A percentile compares a stretch with the other conserved stretches of the same genome.
These are phyloP conservation scores for Nematostella vectensis DNA, from an alignment of 92 coral and sea anemone genomes.

Conservation along the genomic window DNA sequence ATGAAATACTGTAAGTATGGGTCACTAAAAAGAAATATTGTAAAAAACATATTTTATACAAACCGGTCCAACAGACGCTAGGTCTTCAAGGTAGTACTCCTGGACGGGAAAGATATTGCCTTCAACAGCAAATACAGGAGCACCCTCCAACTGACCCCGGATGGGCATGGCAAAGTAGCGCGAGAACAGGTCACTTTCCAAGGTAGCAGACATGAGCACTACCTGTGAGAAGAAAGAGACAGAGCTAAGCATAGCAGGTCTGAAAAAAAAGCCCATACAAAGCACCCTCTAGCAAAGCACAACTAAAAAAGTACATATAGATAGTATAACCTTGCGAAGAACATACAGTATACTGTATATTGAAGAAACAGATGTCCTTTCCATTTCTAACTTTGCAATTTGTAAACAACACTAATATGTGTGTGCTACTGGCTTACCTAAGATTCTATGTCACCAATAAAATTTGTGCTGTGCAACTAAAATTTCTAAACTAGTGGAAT, in stretches of 20 bases:
- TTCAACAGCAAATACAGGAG: constrained; percentile 87
- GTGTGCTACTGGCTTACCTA: too few relatives aligned
- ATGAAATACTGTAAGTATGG: too few relatives aligned
- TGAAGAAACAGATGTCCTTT: too few relatives aligned
- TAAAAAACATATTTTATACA: too few relatives aligned
- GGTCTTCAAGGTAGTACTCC: constrained; percentile 68
- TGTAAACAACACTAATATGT: too few relatives aligned
- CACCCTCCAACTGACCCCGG: constrained; percentile 85
- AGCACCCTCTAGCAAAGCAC: neutral
- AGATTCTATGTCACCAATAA: too few relatives aligned
- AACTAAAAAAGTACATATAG: neutral
- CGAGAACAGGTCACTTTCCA: constrained; percentile 92
- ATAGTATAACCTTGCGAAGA: too few relatives aligned
- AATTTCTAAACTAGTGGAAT: too few relatives aligned
- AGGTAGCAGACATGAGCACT: constrained; percentile 90
- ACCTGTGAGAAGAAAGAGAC: constrained; percentile 25
- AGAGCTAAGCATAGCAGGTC: neutral
- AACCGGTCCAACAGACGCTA: constrained; percentile 30
- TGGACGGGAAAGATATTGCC: constrained; percentile 75
- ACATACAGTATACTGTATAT: too few relatives aligned
- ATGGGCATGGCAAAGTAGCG: constrained; percentile 89
- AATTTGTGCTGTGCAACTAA: too few relatives aligned
- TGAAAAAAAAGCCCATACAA: neutral
- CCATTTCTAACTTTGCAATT: too few relatives aligned
- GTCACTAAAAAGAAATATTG: too few relatives aligned